These are phyloP conservation scores for Eupleurogrammus muticus DNA, from an alignment of 2,797 vertebrate genomes.

Conservation along the genomic window DNA sequence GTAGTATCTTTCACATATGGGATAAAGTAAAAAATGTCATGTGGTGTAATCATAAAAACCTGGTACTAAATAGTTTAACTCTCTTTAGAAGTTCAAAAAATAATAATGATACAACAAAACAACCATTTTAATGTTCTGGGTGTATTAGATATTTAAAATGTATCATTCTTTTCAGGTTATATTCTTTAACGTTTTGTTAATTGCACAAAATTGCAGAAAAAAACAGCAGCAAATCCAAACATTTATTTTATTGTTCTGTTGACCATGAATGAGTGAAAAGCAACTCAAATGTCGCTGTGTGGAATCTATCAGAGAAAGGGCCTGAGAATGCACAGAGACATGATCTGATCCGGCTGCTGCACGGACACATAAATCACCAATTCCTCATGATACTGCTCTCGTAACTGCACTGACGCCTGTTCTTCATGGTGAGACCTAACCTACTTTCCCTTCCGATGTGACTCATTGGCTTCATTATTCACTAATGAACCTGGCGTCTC, in stretches of 20 bases:
- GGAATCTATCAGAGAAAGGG: constrained; percentile 2
- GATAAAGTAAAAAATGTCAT: too few relatives aligned
- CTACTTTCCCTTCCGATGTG: constrained; percentile 31
- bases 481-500: constrained; percentile 33
- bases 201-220: too few relatives aligned
- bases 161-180: too few relatives aligned
- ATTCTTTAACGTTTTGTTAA: too few relatives aligned
- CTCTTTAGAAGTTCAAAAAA: too few relatives aligned
- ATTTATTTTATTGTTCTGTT: background rate
- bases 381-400: constrained; percentile 1
- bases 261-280: too few relatives aligned
- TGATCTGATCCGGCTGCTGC: background rate
- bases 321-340: background rate
- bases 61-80: too few relatives aligned
- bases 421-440: constrained; percentile 25
- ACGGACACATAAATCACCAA: background rate
- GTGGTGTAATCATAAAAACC: too few relatives aligned
- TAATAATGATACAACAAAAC: too few relatives aligned
- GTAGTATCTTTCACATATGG: background rate
- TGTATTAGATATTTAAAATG: too few relatives aligned
- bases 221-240: background rate
- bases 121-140: too few relatives aligned
- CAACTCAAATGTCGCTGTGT: background rate
- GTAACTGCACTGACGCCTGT: constrained; percentile 13
- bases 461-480: constrained; percentile 27